Conservation (phyloP, 2,113 vertebrate species). For the Ammospiza nelsoni region DNA sequence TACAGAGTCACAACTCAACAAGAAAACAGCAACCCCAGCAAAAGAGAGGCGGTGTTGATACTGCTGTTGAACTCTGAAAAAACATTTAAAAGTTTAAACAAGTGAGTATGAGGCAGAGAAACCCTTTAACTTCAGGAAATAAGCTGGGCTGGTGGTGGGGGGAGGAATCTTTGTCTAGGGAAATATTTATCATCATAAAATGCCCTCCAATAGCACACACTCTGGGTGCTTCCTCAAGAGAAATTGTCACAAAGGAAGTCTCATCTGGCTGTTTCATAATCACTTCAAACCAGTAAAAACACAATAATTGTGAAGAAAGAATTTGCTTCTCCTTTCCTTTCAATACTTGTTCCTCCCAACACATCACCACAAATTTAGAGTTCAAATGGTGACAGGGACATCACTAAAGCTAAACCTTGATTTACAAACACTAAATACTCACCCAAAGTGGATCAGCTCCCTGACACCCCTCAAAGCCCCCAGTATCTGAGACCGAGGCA, state of each 20-base stretch:
- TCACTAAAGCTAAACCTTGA: not conserved
- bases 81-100: not conserved
- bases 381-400: not conserved
- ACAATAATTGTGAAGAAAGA: not conserved
- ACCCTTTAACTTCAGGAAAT: not conserved
- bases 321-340: constrained; percentile 10
- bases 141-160: not conserved
- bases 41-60: not conserved
- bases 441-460: not conserved
- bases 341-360: not conserved
- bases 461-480: not conserved
- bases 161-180: not conserved
- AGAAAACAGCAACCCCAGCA: not conserved
- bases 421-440: not conserved
- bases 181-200: not conserved
- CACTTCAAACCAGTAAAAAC: not conserved
- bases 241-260: not conserved
- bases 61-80: not conserved
- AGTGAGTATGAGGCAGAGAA: not conserved
- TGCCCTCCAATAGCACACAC: not conserved
- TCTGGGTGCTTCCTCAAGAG: not conserved
- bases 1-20: not conserved
- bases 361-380: not conserved
- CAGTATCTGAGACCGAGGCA: not conserved
- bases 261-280: not conserved